These are phyloP conservation scores for Pipistrellus nathusii DNA, from an alignment of 2,797 vertebrate genomes.

Conservation along the genomic window DNA sequence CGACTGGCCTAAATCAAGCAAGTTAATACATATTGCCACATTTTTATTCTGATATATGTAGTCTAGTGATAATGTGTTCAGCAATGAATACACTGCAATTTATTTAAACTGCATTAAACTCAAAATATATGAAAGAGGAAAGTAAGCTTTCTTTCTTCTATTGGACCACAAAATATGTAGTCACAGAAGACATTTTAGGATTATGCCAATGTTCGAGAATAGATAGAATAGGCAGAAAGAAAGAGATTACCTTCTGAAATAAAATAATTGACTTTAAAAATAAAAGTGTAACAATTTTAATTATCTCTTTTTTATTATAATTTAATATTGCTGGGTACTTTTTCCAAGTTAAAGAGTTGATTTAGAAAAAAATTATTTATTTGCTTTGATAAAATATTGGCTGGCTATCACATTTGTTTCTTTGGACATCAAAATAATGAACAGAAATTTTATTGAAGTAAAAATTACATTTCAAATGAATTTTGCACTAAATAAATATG, in stretches of 20 bases:
- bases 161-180: not conserved
- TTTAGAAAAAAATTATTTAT: not conserved
- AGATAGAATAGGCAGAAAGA: not conserved
- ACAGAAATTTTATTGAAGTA: too few relatives aligned
- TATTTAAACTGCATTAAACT: not conserved
- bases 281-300: not conserved
- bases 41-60: not conserved
- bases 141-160: not conserved
- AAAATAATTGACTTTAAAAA: not conserved
- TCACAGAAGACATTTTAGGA: not conserved
- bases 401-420: too few relatives aligned
- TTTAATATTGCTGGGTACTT: not conserved
- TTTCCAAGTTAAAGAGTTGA: not conserved
- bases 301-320: not conserved
- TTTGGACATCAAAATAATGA: too few relatives aligned
- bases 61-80: not conserved
- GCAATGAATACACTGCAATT: not conserved
- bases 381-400: not conserved
- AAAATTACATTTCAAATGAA: too few relatives aligned
- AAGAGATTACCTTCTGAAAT: not conserved
- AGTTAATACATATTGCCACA: not conserved
- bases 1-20: not conserved
- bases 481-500: too few relatives aligned
- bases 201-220: not conserved
- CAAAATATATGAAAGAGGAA: not conserved